Conservation (phyloP, 2,888 invertebrate genomes). For the Erebia ligea region DNA sequence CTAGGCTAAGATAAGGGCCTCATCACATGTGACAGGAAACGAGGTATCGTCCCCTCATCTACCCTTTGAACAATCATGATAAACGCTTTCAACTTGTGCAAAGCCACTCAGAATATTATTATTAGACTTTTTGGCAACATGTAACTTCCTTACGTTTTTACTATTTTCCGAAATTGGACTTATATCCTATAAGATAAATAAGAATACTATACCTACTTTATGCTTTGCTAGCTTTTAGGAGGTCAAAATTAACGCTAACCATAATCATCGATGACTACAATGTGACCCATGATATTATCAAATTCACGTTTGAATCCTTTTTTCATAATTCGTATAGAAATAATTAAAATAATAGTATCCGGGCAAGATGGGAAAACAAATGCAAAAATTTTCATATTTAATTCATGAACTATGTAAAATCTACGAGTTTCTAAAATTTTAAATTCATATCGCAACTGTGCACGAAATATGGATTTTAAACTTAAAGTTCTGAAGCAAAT, state of each 20-base stretch:
- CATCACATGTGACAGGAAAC: constrained; percentile 18
- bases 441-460: neutral
- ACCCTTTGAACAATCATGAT: constrained; percentile 11
- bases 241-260: too few relatives aligned
- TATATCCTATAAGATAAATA: too few relatives aligned
- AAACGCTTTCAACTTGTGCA: constrained; percentile 18
- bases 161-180: too few relatives aligned
- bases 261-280: too few relatives aligned
- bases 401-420: neutral
- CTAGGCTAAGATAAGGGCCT: constrained; percentile 20
- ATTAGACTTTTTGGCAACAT: neutral
- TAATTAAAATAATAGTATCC: too few relatives aligned
- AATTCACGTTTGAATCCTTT: too few relatives aligned
- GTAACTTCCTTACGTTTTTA: neutral
- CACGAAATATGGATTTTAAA: constrained; percentile 1
- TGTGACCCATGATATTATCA: too few relatives aligned
- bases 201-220: too few relatives aligned
- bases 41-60: constrained; percentile 13
- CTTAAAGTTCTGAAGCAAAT: constrained; percentile 14
- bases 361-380: too few relatives aligned
- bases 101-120: constrained; percentile 1
- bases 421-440: neutral
- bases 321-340: too few relatives aligned
- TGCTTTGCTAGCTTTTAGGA: too few relatives aligned
- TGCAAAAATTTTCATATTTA: neutral